phyloP scores from a whole-genome alignment of 1,140 invertebrate species.

The Solenopsis fugax region DNA sequence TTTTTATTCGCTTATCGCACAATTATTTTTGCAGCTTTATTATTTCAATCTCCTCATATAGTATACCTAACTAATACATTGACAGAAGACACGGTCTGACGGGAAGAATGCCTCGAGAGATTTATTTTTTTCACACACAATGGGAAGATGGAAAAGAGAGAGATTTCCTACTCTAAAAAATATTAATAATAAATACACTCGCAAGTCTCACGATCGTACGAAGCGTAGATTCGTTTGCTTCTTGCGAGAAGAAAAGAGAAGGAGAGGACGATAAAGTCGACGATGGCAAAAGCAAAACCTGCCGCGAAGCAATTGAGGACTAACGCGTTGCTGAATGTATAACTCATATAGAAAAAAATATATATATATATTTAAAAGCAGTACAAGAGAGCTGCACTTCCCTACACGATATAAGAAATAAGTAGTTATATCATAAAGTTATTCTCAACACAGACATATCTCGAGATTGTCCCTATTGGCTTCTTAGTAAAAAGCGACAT shows the following conservation, averaged over 20 bases:
- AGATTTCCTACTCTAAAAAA: conserved; percentile 67
- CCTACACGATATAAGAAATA: conserved; percentile 40
- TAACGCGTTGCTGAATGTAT: conserved; percentile 26
- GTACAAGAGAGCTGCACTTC: conserved; percentile 38
- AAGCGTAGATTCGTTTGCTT: conserved; percentile 60
- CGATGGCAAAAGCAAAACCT: conserved; percentile 4
- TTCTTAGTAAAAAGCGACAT: conserved; percentile 78
- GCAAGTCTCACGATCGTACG: conserved; percentile 27
- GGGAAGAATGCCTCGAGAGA: conserved; percentile 67
- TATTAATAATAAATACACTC: conserved; percentile 64
- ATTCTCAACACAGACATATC: conserved; percentile 85
- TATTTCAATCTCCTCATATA: conserved; percentile 5
- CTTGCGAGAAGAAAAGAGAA: conserved; percentile 1
- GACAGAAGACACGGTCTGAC: conserved; percentile 8
- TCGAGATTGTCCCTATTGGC: conserved; percentile 78
- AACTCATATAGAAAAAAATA: conserved; percentile 32
- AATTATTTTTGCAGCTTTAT: background rate
- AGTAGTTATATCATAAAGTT: conserved; percentile 78
- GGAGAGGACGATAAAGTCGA: background rate
- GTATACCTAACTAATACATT: background rate
- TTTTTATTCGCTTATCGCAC: background rate
- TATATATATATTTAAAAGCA: conserved; percentile 4
- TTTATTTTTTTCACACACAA: conserved; percentile 81
- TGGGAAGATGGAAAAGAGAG: conserved; percentile 59
- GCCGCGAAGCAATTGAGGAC: background rate